phyloP scores from a whole-genome alignment of 2,113 vertebrate genomes.

The Xiphophorus hellerii region DNA sequence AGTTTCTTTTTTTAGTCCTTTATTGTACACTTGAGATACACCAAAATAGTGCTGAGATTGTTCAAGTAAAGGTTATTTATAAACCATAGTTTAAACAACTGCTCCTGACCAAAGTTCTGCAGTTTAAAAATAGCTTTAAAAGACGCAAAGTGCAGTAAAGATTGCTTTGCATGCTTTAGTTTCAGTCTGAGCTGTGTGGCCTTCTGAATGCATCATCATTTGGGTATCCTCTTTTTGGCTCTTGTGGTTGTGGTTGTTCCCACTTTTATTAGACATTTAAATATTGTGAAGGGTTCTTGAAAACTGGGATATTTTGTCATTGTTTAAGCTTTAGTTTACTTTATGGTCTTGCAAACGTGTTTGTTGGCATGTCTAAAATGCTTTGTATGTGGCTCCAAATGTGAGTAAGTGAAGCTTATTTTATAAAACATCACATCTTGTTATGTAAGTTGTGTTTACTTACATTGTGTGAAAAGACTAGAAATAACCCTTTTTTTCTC shows the following conservation, averaged over 20 bases:
- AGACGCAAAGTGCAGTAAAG: neutral
- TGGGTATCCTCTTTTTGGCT: neutral
- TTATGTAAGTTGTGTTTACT: too few relatives aligned
- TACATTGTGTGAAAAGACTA: neutral
- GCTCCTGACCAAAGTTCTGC: neutral
- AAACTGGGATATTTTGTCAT: neutral
- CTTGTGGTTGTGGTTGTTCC: neutral
- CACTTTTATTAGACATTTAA: neutral
- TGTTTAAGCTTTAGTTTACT: neutral
- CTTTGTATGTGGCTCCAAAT: neutral
- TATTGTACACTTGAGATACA: slow-evolving; percentile 12
- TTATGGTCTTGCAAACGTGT: neutral
- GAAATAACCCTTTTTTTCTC: too few relatives aligned
- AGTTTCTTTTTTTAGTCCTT: slow-evolving; percentile 42
- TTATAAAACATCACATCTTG: neutral
- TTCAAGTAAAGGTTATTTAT: neutral
- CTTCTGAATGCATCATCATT: neutral
- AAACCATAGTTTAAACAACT: neutral
- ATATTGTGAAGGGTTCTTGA: neutral
- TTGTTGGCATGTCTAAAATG: neutral
- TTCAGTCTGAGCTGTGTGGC: neutral
- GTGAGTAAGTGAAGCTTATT: neutral
- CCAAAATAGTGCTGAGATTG: slow-evolving; percentile 3
- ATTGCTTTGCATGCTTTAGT: neutral
- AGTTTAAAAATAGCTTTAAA: neutral